phyloP scores from a whole-genome alignment of 2,797 vertebrate genomes.

The Molossus molossus region DNA sequence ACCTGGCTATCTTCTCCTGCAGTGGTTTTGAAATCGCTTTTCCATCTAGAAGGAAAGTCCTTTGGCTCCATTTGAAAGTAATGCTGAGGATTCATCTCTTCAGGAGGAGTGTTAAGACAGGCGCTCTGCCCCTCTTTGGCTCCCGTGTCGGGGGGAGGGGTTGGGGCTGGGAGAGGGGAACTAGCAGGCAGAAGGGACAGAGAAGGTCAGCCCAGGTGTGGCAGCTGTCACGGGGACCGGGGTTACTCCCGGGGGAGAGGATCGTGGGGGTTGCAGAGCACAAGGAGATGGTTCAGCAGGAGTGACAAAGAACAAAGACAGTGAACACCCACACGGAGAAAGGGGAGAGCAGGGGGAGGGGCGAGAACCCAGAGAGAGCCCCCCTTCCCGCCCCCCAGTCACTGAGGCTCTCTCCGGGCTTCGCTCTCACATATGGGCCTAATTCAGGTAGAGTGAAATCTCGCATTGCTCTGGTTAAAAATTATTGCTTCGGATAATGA shows the following conservation, averaged over 20 bases:
- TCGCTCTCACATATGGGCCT: conserved; percentile 90
- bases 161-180: not conserved
- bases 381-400: conserved; percentile 49
- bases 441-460: conserved; percentile 89
- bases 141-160: conserved; percentile 76
- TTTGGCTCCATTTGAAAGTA: conserved; percentile 84
- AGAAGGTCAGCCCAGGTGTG: not conserved
- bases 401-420: conserved; percentile 70
- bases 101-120: conserved; percentile 85
- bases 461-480: conserved; percentile 86
- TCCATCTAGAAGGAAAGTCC: conserved; percentile 83
- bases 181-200: not conserved
- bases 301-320: conserved; percentile 51
- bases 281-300: not conserved
- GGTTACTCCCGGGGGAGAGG: not conserved
- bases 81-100: conserved; percentile 85
- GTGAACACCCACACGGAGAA: not conserved
- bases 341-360: not conserved
- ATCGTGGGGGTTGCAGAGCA: not conserved
- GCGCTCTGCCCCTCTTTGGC: conserved; percentile 79
- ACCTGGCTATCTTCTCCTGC: conserved; percentile 74
- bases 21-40: conserved; percentile 83
- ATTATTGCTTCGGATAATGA: conserved; percentile 91
- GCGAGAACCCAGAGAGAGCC: not conserved
- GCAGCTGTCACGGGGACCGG: not conserved